Evolutionary conservation across 2,113 vertebrate species (phyloP), one percentile per base, ranked within the genome.

Genomic region (Sceloporus tristichus): DNA sequence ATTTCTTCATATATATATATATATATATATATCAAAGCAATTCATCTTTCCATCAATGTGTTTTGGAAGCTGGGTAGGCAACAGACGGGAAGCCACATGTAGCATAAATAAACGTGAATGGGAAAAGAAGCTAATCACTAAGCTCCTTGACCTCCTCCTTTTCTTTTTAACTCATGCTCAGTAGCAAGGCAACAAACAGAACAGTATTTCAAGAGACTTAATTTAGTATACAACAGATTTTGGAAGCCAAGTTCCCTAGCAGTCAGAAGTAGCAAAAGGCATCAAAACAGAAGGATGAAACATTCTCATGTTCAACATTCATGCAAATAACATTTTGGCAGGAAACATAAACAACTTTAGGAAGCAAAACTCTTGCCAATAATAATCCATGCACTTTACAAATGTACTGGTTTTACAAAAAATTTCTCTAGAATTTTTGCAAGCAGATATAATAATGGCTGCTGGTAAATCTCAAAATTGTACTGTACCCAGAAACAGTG

Each of bases 131-230:
- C 94, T 94, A 92, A 85, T 89, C 92, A 65, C 92, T 93, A 91
- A 92, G 92, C 91, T 92, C 95, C 94, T 95, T 95, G 94, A 96
- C 96, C 96, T 97, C 94, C 90, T 78, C 95, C 91, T 93, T 95
- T 68, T 95, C 88, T 91, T 94, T 87, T 90, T 90, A 89, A 91
- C 92, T 87, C 89, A 90, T 92, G 87, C 93, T 94, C 93, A 92
- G 93, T 88, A 90, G 92, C 1, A 94, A 96, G 92, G 93, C 90
- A 80, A 53, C 84, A 93, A 93, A 93, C 66, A 85, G 91, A 93
- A 95, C 87, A 87, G 87, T 48, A 81, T 90, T 75, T 81, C 87
- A 82, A 93, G 90, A 68, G 87, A 91, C 56, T 65, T 89, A 88
- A 79, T 65, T 53, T 68, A 94, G 89, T 92, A 91, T 87, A 27